A percentile compares a stretch with the other conserved stretches of the same genome.
These are phyloP conservation scores for Drosophila aldrichi DNA, from an alignment of 2,888 invertebrate species.

Conservation along the genomic window DNA sequence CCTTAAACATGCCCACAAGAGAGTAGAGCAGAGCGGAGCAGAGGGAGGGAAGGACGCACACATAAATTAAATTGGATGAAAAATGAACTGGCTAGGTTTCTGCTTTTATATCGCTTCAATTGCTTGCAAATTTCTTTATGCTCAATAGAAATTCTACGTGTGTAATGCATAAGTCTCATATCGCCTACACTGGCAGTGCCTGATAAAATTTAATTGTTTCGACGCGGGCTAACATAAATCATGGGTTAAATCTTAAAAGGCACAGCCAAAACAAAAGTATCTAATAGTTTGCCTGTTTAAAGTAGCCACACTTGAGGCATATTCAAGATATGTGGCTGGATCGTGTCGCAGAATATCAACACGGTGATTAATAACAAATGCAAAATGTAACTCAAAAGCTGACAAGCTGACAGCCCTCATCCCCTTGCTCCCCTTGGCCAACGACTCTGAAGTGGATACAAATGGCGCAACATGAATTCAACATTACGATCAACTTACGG, in stretches of 20 bases:
- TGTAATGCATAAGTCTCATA: conserved; percentile 16
- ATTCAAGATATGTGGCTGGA: conserved; percentile 51
- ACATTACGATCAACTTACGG: conserved; percentile 65
- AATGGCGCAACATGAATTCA: conserved; percentile 78
- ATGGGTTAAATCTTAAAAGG: conserved; percentile 72
- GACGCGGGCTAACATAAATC: conserved; percentile 68
- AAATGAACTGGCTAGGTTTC: conserved; percentile 34
- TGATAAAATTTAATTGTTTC: conserved; percentile 74
- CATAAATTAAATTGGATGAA: conserved; percentile 54
- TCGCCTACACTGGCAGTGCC: conserved; percentile 29
- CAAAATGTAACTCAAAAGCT: conserved; percentile 58
- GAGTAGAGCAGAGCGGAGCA: neutral
- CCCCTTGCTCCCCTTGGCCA: conserved; percentile 7
- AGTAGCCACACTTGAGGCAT: conserved; percentile 61
- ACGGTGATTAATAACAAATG: conserved; percentile 72
- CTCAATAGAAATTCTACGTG: conserved; percentile 27
- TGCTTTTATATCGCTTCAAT: conserved; percentile 41
- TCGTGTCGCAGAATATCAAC: conserved; percentile 65
- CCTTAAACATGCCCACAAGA: conserved; percentile 61
- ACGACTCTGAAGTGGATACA: conserved; percentile 64
- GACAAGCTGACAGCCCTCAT: conserved; percentile 50
- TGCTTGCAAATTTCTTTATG: conserved; percentile 49
- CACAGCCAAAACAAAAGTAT: conserved; percentile 69
- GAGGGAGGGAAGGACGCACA: neutral
- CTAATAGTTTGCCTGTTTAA: conserved; percentile 71